phyloP scores from a whole-genome alignment of 2,113 vertebrate genomes.

The Hyaena hyaena region DNA sequence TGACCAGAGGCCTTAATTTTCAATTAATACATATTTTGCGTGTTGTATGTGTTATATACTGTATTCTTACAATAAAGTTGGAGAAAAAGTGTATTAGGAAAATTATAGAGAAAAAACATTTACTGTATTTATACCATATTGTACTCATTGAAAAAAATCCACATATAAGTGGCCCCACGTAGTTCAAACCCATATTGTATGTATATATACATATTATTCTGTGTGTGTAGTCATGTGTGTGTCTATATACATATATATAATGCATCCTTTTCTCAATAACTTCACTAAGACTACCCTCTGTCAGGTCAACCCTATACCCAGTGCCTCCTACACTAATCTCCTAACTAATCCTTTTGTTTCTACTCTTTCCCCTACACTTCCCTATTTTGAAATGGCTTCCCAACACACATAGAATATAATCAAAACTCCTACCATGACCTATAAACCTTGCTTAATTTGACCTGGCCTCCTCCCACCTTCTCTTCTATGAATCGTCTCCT shows the following conservation, averaged over 20 bases:
- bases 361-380: not conserved
- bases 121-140: not conserved
- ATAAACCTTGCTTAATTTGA: not conserved
- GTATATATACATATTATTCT: not conserved
- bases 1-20: not conserved
- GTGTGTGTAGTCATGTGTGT: not conserved
- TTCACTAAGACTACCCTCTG: not conserved
- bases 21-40: not conserved
- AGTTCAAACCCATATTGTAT: not conserved
- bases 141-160: not conserved
- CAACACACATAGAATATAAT: not conserved
- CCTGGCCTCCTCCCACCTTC: rapidly evolving
- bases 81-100: not conserved
- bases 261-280: not conserved
- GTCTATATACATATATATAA: not conserved
- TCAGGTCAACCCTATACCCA: not conserved
- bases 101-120: not conserved
- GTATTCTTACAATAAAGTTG: not conserved
- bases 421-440: not conserved
- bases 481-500: not conserved
- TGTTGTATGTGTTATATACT: not conserved
- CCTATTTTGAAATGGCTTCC: not conserved
- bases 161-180: not conserved
- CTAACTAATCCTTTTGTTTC: not conserved
- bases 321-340: not conserved